Evolutionary conservation across 2,797 vertebrate species (phyloP).

Genomic region (Heteromormyrus szaboi): DNA sequence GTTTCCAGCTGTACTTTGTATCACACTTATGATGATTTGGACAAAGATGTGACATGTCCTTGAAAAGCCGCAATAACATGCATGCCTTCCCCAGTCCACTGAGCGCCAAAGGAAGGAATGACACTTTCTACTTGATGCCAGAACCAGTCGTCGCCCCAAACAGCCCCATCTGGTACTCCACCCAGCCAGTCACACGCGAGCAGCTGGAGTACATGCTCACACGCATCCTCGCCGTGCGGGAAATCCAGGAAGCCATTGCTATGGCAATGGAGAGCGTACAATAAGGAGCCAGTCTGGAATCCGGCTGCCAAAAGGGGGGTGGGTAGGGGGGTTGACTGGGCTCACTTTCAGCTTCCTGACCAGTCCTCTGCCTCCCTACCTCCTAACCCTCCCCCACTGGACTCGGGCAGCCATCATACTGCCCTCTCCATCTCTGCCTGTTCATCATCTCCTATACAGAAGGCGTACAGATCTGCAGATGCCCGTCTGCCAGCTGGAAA

Average conservation of each 20-base stretch:
- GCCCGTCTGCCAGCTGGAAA: background rate
- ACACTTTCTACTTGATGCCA: constrained; percentile 94
- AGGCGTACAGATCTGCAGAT: background rate
- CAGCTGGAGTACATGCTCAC: constrained; percentile 94
- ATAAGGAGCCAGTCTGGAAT: constrained; percentile 58
- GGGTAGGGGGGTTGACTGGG: background rate
- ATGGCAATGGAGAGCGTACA: constrained; percentile 75
- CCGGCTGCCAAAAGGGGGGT: background rate
- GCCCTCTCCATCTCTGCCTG: constrained; percentile 22
- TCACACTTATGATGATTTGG: background rate
- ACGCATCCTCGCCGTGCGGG: constrained; percentile 85
- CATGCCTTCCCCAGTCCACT: constrained; percentile 85
- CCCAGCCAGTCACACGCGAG: constrained; percentile 86
- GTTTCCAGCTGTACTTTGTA: background rate
- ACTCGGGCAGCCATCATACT: constrained; percentile 21
- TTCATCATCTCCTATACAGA: background rate
- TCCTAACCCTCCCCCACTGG: constrained; percentile 70
- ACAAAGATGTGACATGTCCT: constrained; percentile 79
- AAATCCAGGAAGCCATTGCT: constrained; percentile 88
- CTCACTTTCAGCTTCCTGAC: constrained; percentile 32
- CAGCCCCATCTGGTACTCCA: constrained; percentile 97
- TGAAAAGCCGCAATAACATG: constrained; percentile 87
- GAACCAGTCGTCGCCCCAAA: constrained; percentile 93
- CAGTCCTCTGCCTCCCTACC: constrained; percentile 60
- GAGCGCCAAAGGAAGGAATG: constrained; percentile 94